A percentile compares a stretch with the other conserved stretches of the same genome.
Evolutionary conservation across 2,113 vertebrate species (phyloP).

Genomic region (Varanus salvator): DNA sequence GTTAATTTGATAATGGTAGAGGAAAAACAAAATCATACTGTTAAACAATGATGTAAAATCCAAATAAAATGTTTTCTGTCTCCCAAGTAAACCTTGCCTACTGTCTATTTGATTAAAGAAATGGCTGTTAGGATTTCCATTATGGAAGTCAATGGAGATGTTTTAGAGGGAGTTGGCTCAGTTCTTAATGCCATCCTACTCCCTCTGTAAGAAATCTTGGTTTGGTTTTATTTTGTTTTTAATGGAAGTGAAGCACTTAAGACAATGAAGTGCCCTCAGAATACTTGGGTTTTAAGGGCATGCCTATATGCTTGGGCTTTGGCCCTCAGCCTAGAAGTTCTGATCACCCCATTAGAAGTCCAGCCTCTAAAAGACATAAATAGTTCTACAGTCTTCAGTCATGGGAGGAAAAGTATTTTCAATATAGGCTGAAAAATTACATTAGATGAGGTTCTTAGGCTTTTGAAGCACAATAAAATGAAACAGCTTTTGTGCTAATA

Average conservation of each 20-base stretch:
- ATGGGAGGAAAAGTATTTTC: not conserved
- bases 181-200: not conserved
- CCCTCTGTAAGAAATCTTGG: not conserved
- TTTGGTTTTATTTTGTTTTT: not conserved
- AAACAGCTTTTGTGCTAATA: not conserved
- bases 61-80: slow-evolving; percentile 28
- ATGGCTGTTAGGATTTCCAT: not conserved
- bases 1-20: not conserved
- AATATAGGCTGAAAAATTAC: not conserved
- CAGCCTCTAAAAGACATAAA: slow-evolving; percentile 2
- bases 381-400: not conserved
- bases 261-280: slow-evolving; percentile 25
- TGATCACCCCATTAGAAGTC: not conserved
- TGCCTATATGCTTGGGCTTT: slow-evolving; percentile 13
- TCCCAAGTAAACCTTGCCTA: not conserved
- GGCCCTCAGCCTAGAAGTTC: slow-evolving; percentile 12
- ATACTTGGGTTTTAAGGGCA: slow-evolving; percentile 20
- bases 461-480: not conserved
- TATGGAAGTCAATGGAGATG: not conserved
- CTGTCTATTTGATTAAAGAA: slow-evolving; percentile 7
- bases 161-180: not conserved
- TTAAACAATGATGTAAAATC: slow-evolving; percentile 14
- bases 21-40: not conserved
- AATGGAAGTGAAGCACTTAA: slow-evolving; percentile 18
- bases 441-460: not conserved